Base-by-base conservation (phyloP, 2,888 invertebrate species). In the Bombylius discolor region DNA sequence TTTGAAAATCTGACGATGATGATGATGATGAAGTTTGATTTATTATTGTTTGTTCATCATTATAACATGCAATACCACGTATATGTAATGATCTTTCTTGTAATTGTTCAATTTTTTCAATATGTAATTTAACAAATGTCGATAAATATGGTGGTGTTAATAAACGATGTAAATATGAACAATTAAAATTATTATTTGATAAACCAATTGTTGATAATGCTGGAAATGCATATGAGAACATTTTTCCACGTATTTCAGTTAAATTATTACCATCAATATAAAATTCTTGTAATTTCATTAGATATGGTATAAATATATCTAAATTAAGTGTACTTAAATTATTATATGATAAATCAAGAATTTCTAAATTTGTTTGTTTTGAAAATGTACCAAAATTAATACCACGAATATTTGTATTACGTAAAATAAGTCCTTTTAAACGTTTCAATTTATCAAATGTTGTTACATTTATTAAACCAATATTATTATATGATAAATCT, bases 281-380 rank as follows among this genome's bases (percentile, higher is more conserved):
- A 39, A 73, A 68, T 48, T 67, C 66, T 51, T 69, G 64, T 0
- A 73, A 59, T 36, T 69, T 70, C 4, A 60, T 61, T 58, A 73
- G 55, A 52, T 72, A 71, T 1, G 73, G 73, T 47, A 70, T 67
- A 60, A 73, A 73, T 5, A 73, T 62, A 48, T 72, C 71, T 59
- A 73, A 55, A 63, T 73, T 70, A 36, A 78, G 66, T 52, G 71
- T 69, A 3, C 73, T 75, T 13, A 79, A 66, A 62, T 78, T 77
- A 64, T 79, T 79, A 59, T 75, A 76, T 0, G 78, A 77, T 47
- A 78, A 65, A 58, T 78, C 78, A 23, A 78, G 66, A 44, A 72
- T 71, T 51, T 77, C 75, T 8, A 79, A 65, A 48, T 71, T 64
- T 4, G 64, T 64, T 36, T 73, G 71, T 57, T 72, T 71, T 14